Conservation (phyloP, 2,113 vertebrate species). For the Nycticebus coucang region DNA sequence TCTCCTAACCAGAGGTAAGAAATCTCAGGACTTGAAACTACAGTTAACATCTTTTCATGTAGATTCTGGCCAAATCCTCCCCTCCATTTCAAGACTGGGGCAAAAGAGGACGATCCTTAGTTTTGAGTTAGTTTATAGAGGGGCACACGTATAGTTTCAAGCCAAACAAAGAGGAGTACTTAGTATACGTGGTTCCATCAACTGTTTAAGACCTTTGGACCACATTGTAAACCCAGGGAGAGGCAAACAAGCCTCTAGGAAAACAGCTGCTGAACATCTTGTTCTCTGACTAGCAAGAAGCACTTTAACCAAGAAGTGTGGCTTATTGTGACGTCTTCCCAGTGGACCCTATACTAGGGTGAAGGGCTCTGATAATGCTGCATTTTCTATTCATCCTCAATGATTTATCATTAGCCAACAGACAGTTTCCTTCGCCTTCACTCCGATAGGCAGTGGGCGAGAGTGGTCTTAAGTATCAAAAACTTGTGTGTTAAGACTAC, state of each 20-base stretch:
- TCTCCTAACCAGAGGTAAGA: constrained; percentile 79
- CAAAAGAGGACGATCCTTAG: neutral
- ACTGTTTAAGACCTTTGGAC: constrained; percentile 73
- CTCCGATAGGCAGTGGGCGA: constrained; percentile 15
- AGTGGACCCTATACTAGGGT: constrained; percentile 47
- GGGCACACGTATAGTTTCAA: constrained; percentile 30
- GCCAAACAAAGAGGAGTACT: constrained; percentile 20
- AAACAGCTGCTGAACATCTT: constrained; percentile 69
- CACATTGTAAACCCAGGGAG: constrained; percentile 59
- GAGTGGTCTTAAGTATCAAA: constrained; percentile 13
- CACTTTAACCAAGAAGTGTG: constrained; percentile 56
- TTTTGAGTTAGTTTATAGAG: constrained; percentile 26
- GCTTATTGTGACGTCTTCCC: constrained; percentile 25
- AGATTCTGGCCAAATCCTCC: constrained; percentile 39
- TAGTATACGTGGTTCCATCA: constrained; percentile 22
- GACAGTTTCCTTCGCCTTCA: constrained; percentile 11
- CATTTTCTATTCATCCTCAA: constrained; percentile 37
- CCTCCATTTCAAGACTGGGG: neutral
- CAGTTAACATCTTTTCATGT: constrained; percentile 2
- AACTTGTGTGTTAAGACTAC: constrained; percentile 48
- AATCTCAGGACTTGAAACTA: constrained; percentile 55
- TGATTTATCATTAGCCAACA: constrained; percentile 44
- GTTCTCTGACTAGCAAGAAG: constrained; percentile 60
- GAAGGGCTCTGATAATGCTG: constrained; percentile 2
- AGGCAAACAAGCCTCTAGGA: constrained; percentile 62